Evolutionary conservation across 2,888 invertebrate genomes (phyloP).

Genomic region (Tachina lurida): DNA sequence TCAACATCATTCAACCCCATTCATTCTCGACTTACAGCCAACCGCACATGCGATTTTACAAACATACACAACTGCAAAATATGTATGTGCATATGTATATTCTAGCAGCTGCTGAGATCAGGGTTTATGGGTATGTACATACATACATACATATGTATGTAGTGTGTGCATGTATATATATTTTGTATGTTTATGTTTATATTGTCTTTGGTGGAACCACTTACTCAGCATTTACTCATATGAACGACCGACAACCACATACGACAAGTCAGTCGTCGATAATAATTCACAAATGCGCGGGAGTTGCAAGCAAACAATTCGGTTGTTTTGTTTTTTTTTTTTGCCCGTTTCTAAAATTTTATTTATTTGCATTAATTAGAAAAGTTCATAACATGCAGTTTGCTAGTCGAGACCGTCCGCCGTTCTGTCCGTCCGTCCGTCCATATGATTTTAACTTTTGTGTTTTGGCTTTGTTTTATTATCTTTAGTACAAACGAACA

Average conservation of each 20-base stretch:
- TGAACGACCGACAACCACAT: constrained; percentile 24
- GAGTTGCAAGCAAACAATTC: constrained; percentile 54
- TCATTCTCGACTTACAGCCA: constrained; percentile 51
- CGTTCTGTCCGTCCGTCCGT: constrained; percentile 18
- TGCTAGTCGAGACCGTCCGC: constrained; percentile 35
- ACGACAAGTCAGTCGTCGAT: background rate
- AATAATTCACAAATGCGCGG: constrained; percentile 61
- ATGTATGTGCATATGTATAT: background rate
- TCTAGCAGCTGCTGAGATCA: constrained; percentile 64
- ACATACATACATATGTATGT: background rate
- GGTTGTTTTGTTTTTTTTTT: constrained; percentile 17
- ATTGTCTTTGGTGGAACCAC: constrained; percentile 52
- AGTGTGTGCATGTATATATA: background rate
- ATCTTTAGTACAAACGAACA: constrained; percentile 56
- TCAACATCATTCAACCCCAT: constrained; percentile 67
- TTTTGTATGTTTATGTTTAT: background rate
- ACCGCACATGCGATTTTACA: constrained; percentile 38
- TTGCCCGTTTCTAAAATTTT: constrained; percentile 37
- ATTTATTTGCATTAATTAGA: constrained; percentile 71
- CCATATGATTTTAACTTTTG: constrained; percentile 28
- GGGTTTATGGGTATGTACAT: constrained; percentile 36
- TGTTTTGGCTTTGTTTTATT: constrained; percentile 45
- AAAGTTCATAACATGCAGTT: constrained; percentile 71
- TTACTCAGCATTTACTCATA: constrained; percentile 52
- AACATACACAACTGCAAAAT: background rate